Conservation (phyloP, 2,113 vertebrate genomes). For the Gambusia holbrooki region DNA sequence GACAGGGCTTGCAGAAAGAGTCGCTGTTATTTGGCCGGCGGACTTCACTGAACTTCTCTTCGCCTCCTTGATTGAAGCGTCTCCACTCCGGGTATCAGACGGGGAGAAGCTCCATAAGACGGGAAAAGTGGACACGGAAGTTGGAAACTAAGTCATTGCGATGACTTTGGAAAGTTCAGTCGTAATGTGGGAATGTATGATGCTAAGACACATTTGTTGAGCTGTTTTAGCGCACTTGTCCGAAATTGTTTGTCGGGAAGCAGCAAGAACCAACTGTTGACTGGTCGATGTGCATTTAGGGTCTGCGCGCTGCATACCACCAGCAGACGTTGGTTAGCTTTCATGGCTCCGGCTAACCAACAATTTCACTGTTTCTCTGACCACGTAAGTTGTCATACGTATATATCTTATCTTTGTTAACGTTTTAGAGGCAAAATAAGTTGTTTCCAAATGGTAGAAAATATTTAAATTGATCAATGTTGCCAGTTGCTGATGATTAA, state of each 20-base stretch:
- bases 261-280: conserved; percentile 61
- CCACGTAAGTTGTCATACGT: conserved; percentile 43
- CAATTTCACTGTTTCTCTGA: conserved; percentile 21
- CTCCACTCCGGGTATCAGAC: conserved; percentile 61
- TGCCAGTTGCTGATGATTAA: background rate
- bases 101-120: conserved; percentile 66
- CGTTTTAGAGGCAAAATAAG: background rate
- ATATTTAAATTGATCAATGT: background rate
- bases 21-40: conserved; percentile 35
- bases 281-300: conserved; percentile 52
- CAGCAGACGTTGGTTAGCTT: conserved; percentile 69
- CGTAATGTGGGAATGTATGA: conserved; percentile 21
- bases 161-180: conserved; percentile 12
- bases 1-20: conserved; percentile 25
- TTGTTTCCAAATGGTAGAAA: background rate
- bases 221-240: conserved; percentile 32
- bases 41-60: conserved; percentile 51
- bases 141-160: conserved; percentile 50
- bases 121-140: conserved; percentile 73
- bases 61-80: conserved; percentile 69
- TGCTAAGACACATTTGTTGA: conserved; percentile 19
- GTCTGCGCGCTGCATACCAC: conserved; percentile 56
- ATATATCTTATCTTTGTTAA: background rate
- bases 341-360: conserved; percentile 62
- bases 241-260: conserved; percentile 25